These are phyloP conservation scores for Amblyjoppa proteus DNA, from an alignment of 2,888 invertebrate species.

Conservation along the genomic window DNA sequence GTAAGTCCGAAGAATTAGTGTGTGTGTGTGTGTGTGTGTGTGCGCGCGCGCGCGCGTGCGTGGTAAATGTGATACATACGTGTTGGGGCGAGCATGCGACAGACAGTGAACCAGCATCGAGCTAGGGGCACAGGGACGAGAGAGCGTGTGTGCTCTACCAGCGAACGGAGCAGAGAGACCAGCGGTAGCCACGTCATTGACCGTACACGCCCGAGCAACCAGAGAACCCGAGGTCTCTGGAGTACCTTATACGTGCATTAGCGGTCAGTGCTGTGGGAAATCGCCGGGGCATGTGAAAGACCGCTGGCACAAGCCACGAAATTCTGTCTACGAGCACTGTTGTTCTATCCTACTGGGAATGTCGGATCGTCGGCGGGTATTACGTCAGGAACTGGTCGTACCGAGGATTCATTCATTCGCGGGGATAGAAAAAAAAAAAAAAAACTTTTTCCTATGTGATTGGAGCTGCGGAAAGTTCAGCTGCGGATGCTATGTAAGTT, in stretches of 20 bases:
- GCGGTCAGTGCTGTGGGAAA: slow-evolving; percentile 67
- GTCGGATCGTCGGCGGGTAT: slow-evolving; percentile 11
- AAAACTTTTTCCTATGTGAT: background rate
- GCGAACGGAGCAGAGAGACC: slow-evolving; percentile 40
- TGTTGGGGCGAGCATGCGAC: slow-evolving; percentile 32
- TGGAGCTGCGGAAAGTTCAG: background rate
- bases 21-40: slow-evolving; percentile 13
- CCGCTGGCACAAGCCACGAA: slow-evolving; percentile 43
- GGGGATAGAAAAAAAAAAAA: too few relatives aligned
- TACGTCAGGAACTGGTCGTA: slow-evolving; percentile 17
- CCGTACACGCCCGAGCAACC: slow-evolving; percentile 66
- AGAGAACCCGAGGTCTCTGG: slow-evolving; percentile 61
- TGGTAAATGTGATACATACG: slow-evolving; percentile 16
- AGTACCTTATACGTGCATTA: slow-evolving; percentile 68
- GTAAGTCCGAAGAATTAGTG: slow-evolving; percentile 35
- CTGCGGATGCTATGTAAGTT: background rate
- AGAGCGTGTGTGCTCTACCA: slow-evolving; percentile 29
- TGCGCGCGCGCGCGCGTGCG: slow-evolving; percentile 14
- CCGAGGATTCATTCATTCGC: background rate
- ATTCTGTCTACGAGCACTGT: slow-evolving; percentile 35
- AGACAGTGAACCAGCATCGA: slow-evolving; percentile 41
- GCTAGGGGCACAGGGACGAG: slow-evolving; percentile 41
- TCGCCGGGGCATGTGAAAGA: slow-evolving; percentile 36
- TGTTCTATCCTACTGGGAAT: slow-evolving; percentile 13
- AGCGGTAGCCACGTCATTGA: slow-evolving; percentile 69